Evolutionary conservation across 2,113 vertebrate genomes (phyloP).

Genomic region (Dendropsophus ebraccatus): DNA sequence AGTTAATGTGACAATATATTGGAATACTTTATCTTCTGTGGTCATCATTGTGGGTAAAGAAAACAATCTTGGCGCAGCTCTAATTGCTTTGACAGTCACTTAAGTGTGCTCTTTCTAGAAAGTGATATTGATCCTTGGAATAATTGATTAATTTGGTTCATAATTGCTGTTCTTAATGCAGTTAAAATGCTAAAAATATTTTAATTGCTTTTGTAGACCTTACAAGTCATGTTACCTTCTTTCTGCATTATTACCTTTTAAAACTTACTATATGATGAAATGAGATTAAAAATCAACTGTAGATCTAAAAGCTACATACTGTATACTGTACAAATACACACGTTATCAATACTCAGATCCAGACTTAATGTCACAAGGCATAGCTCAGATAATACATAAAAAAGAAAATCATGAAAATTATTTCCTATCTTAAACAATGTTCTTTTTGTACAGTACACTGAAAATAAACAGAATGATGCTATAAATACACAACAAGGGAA

Average conservation of each 20-base stretch:
- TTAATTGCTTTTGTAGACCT: background rate
- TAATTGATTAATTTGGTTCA: constrained; percentile 42
- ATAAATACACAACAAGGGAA: background rate
- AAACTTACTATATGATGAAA: background rate
- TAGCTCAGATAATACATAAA: background rate
- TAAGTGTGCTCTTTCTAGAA: constrained; percentile 24
- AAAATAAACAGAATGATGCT: constrained; percentile 13
- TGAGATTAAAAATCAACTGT: background rate
- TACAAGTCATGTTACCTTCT: background rate
- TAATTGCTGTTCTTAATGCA: constrained; percentile 20
- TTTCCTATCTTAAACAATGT: background rate
- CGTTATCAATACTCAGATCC: background rate
- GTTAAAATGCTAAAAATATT: constrained; percentile 41
- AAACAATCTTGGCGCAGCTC: background rate
- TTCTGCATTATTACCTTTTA: background rate
- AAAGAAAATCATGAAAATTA: background rate
- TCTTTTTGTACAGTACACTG: constrained; percentile 7
- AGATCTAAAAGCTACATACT: background rate
- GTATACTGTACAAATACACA: background rate
- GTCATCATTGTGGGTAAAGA: constrained; percentile 17
- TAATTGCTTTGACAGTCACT: constrained; percentile 19
- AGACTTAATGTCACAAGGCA: background rate
- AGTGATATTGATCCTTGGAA: constrained; percentile 40
- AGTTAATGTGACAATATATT: background rate
- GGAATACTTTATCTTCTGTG: constrained; percentile 4